Percentiles rank a stretch among this genome's conserved stretches.
Conservation (phyloP, 2,113 vertebrate species). For the Callopanchax toddi region DNA sequence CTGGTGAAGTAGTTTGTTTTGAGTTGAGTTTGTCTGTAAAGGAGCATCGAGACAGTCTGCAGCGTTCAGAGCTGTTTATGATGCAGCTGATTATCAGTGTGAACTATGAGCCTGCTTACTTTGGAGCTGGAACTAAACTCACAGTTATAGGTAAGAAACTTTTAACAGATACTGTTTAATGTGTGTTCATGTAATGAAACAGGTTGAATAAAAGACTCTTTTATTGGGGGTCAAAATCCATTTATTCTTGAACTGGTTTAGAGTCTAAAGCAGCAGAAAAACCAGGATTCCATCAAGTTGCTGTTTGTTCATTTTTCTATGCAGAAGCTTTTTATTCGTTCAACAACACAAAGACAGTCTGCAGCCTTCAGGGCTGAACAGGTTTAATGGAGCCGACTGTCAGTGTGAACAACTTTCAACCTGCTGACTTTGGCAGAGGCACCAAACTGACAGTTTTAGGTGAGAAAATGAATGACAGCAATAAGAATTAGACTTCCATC, state of each 20-base stretch:
- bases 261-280: too few relatives aligned
- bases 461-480: constrained; percentile 42
- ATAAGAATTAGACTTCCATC: too few relatives aligned
- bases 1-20: too few relatives aligned
- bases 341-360: not conserved
- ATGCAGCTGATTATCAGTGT: too few relatives aligned
- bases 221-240: not conserved
- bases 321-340: not conserved
- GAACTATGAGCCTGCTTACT: constrained; percentile 6
- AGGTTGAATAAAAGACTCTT: too few relatives aligned
- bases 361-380: not conserved
- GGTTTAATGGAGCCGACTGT: constrained; percentile 72
- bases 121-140: constrained; percentile 57
- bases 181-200: too few relatives aligned
- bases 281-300: constrained; percentile 43
- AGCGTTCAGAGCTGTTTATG: not conserved
- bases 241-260: not conserved
- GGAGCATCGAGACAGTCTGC: too few relatives aligned
- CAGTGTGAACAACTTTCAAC: constrained; percentile 73
- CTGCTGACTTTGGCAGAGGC: constrained; percentile 18
- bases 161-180: too few relatives aligned
- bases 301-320: constrained; percentile 4
- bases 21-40: too few relatives aligned
- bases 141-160: constrained; percentile 57
- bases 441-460: constrained; percentile 80